A percentile compares a stretch with the other conserved stretches of the same genome.
phyloP scores from a whole-genome alignment of 1,140 invertebrate species.

The Adelges cooleyi region DNA sequence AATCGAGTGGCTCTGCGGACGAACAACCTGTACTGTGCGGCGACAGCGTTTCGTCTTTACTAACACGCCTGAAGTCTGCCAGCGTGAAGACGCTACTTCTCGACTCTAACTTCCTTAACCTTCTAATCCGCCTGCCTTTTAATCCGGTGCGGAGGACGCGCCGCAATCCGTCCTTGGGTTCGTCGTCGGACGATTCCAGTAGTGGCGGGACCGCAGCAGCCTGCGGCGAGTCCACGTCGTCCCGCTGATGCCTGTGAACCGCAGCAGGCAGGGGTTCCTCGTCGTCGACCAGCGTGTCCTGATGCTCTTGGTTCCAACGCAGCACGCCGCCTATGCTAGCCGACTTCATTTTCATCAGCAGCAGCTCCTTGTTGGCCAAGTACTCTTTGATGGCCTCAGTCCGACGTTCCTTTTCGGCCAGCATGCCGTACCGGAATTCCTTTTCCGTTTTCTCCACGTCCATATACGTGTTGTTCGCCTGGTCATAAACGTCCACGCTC shows the following conservation, averaged over 20 bases:
- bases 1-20: constrained; percentile 10
- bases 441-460: constrained; percentile 10
- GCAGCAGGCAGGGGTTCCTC: background rate
- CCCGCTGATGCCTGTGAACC: background rate
- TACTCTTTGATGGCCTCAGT: constrained; percentile 20
- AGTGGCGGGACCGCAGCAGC: background rate
- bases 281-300: constrained; percentile 8
- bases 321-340: constrained; percentile 17
- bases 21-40: constrained; percentile 8
- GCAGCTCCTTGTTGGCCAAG: constrained; percentile 28
- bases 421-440: background rate
- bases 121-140: constrained; percentile 27
- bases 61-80: constrained; percentile 4
- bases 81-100: constrained; percentile 15
- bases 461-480: background rate
- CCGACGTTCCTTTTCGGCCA: background rate
- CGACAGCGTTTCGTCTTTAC: background rate
- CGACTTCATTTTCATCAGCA: constrained; percentile 30
- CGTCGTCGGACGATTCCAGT: background rate
- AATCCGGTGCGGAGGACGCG: constrained; percentile 8
- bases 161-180: background rate
- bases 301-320: constrained; percentile 12
- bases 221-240: background rate
- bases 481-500: constrained; percentile 13
- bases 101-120: constrained; percentile 23